Evolutionary conservation across 1,140 invertebrate species (phyloP), one percentile per base, ranked within the genome.

Genomic region (Euschistus heros): DNA sequence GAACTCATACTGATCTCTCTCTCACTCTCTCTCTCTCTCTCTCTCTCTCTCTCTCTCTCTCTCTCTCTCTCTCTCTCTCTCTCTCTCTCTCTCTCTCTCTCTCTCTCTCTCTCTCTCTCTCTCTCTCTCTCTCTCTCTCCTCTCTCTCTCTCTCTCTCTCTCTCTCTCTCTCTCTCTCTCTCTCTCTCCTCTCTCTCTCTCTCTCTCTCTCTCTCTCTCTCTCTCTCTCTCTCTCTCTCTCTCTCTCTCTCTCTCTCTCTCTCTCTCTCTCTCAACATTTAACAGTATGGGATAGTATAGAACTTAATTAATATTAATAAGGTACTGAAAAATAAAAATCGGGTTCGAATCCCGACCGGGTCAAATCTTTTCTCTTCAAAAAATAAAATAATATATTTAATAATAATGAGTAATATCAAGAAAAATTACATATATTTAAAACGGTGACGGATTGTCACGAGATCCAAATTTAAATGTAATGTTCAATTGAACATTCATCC

Each of bases 21-120:
- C 57, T 60, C 57, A 24, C 57, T 60, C 57, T 60, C 57, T 60
- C 57, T 60, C 57, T 60, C 57, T 60, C 57, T 60, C 57, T 60
- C 57, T 60, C 57, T 60, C 57, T 60, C 57, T 60, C 57, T 60
- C 57, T 60, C 57, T 60, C 57, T 60, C 57, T 60, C 57, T 60
- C 57, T 60, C 57, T 60, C 57, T 60, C 57, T 60, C 57, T 60
- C 57, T 60, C 57, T 60, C 57, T 60, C 57, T 60, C 57, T 60
- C 57, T 60, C 57, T 60, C 57, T 60, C 57, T 60, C 57, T 60
- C 57, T 60, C 57, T 60, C 57, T 60, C 57, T 24, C 57, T 60
- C 57, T 60, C 57, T 60, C 57, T 60, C 57, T 60, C 57, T 60
- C 57, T 60, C 57, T 60, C 57, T 60, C 57, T 60, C 57, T 60